Evolutionary conservation across 2,797 vertebrate species (phyloP).

Genomic region (Cetoscarus ocellatus): DNA sequence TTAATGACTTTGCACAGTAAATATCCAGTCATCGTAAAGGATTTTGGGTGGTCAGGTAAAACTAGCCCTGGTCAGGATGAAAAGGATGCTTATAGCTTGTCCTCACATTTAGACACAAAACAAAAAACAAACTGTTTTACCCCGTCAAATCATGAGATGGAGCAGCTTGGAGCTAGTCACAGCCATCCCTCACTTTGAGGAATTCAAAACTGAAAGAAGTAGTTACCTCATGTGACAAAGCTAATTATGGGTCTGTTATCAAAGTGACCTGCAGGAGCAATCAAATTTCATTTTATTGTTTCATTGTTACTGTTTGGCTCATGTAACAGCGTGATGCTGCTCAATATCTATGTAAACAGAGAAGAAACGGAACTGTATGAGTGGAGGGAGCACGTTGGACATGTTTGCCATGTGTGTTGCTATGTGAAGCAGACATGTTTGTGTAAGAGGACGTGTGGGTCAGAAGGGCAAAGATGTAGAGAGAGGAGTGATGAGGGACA

Average conservation of each 20-base stretch:
- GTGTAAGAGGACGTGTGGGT: not conserved
- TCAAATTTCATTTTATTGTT: not conserved
- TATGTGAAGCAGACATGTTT: constrained; percentile 52
- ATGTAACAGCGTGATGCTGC: not conserved
- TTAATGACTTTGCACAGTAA: too few species aligned
- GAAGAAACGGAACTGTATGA: constrained; percentile 6
- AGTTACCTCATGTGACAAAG: not conserved
- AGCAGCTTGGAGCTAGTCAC: not conserved
- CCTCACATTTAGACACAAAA: too few species aligned
- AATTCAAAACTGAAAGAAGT: too few species aligned
- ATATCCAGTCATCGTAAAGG: too few species aligned
- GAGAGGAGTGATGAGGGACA: not conserved
- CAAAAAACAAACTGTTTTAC: too few species aligned
- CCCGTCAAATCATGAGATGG: too few species aligned
- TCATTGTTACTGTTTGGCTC: not conserved
- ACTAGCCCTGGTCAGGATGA: too few species aligned
- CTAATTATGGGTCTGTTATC: not conserved
- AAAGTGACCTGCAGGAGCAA: not conserved
- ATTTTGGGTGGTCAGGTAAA: too few species aligned
- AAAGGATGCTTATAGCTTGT: too few species aligned
- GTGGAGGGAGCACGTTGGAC: constrained; percentile 34
- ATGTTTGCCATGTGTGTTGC: constrained; percentile 40
- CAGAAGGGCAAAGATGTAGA: not conserved
- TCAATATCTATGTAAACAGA: not conserved
- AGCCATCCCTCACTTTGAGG: not conserved